Base-by-base conservation (phyloP, 2,797 vertebrate species). In the Chelmon rostratus region DNA sequence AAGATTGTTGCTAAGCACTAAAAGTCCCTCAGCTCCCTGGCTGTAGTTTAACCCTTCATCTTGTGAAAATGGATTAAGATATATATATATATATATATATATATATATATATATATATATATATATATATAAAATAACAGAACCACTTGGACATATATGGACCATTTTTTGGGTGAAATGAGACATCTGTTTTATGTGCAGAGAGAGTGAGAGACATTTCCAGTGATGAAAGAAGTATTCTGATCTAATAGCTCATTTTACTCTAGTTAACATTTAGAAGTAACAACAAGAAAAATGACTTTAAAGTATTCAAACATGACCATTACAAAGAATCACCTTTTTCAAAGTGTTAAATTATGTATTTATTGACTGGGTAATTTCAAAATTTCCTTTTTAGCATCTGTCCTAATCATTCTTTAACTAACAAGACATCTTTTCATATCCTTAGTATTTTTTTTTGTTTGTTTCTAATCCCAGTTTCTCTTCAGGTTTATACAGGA, bases 1-100 rank as follows among this genome's bases (percentile, higher is more conserved):
- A 71, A 59, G 64, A 40, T 28, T 58, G 74, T 87, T 84, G 74
- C 82, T 78, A 81, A 76, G 76, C 64, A 80, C 68, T 82, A 31
- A 53, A 75, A 46, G 56, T 73, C 62, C 53, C 49, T n/a, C 13
- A 25, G 66, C 66, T 71, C 38, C 8, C 18, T 21, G 8, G 49
- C 49, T 68, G 49, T 6, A 63, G 53, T 59, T 70, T 19, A 71
- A 61, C 70, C 31, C 52, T 38, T 56, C 50, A 47, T 35, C 19
- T 78, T 23, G 16, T 65, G 50, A 54, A 61, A 37, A 70, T 21
- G 37, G 38, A 21, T 68, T 40, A 33, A 25, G 21, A 9, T 68
- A 46, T 49, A 53, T 67, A n/a, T n/a, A n/a, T n/a, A n/a, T n/a
- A n/a, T n/a, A n/a, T n/a, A n/a, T n/a, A n/a, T n/a, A n/a, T n/a